phyloP scores from a whole-genome alignment of 2,888 invertebrate species.

The Molanna angustata region DNA sequence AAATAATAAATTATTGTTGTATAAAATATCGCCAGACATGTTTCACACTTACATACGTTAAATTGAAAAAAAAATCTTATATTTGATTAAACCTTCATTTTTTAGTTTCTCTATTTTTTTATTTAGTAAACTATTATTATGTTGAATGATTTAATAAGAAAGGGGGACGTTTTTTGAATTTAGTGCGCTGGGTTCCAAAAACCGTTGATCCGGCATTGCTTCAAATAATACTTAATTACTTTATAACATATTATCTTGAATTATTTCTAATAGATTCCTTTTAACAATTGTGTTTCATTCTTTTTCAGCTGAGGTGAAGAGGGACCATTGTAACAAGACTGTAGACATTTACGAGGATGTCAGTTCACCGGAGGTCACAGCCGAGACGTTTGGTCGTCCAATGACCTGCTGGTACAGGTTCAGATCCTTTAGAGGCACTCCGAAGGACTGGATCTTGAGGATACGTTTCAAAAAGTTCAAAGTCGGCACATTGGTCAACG shows the following conservation, averaged over 20 bases:
- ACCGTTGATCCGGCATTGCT: too few species aligned
- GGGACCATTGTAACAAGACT: conserved; percentile 91
- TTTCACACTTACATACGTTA: too few species aligned
- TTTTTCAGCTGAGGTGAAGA: conserved; percentile 57
- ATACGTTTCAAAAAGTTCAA: conserved; percentile 92
- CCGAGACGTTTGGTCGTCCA: conserved; percentile 78
- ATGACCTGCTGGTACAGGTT: conserved; percentile 90
- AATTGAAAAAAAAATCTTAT: too few species aligned
- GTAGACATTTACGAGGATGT: conserved; percentile 93
- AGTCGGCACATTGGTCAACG: conserved; percentile 82
- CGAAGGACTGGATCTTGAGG: conserved; percentile 86
- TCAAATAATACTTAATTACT: too few species aligned
- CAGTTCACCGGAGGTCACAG: conserved; percentile 80
- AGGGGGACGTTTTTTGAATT: too few species aligned
- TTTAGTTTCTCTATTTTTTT: too few species aligned
- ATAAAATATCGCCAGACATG: too few species aligned
- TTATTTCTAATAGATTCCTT: neutral
- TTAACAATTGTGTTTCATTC: neutral
- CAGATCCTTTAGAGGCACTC: conserved; percentile 80
- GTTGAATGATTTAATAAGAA: too few species aligned
- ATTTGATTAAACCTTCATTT: too few species aligned
- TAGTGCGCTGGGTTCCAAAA: too few species aligned
- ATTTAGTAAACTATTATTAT: too few species aligned
- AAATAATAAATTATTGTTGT: too few species aligned
- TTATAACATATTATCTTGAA: neutral